phyloP scores from a whole-genome alignment of 2,888 invertebrate genomes.

The Pammene fasciana region DNA sequence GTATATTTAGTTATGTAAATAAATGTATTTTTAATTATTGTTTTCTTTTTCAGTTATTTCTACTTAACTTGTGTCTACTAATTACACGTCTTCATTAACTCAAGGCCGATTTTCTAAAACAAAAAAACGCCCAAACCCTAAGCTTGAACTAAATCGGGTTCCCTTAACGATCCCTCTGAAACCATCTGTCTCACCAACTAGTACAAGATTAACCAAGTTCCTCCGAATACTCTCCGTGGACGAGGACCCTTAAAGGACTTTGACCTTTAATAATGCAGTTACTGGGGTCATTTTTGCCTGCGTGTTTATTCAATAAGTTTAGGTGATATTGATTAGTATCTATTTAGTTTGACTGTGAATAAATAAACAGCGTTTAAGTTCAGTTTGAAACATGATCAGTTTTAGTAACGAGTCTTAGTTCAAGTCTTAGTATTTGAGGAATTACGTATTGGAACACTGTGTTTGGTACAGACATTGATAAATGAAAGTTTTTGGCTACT shows the following conservation, averaged over 20 bases:
- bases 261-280: neutral
- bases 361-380: slow-evolving; percentile 33
- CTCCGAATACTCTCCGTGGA: slow-evolving; percentile 17
- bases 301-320: slow-evolving; percentile 33
- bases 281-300: slow-evolving; percentile 5
- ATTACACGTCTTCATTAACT: neutral
- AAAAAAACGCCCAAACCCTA: slow-evolving; percentile 25
- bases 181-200: slow-evolving; percentile 51
- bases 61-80: neutral
- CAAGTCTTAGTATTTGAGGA: neutral
- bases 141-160: slow-evolving; percentile 43
- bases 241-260: neutral
- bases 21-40: no score
- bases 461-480: neutral
- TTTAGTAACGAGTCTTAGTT: slow-evolving; percentile 9
- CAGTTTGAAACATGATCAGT: slow-evolving; percentile 23
- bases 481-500: neutral
- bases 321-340: slow-evolving; percentile 38
- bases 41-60: neutral
- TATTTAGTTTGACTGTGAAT: slow-evolving; percentile 38
- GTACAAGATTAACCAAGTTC: slow-evolving; percentile 37
- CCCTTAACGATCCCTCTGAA: slow-evolving; percentile 52
- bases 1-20: neutral
- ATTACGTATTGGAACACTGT: neutral
- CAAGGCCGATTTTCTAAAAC: slow-evolving; percentile 13